Base-by-base conservation (phyloP, 2,888 invertebrate genomes). In the Lepetodrilus schrolli region DNA sequence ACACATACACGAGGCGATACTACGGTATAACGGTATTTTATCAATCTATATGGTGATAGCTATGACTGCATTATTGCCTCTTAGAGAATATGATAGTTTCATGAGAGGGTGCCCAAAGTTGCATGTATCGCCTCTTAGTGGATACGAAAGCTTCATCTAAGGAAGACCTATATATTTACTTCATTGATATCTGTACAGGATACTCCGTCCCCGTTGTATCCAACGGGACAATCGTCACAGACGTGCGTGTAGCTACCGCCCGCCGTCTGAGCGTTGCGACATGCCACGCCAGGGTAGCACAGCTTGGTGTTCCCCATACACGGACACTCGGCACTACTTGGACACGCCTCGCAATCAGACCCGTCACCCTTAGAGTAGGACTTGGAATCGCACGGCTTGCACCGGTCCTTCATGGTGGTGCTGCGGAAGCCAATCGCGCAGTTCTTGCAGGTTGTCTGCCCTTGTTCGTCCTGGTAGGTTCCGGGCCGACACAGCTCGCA, bases 171-270 rank as follows among this genome's bases (percentile, higher is more conserved):
- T n/a, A n/a, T n/a, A n/a, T n/a, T 37, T 70, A 87, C 87, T 84
- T 88, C 87, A 77, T 88, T 80, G 37, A 86, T 78, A 76, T 88
- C 87, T 4, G 82, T 74, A 78, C 88, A 88, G 1, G 80, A 80
- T 20, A 75, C 72, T 1, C 88, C 88, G 70, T 86, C 81, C 0
- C 86, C 87, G 7, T 37, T 66, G 66, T 81, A 84, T 0, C 88
- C 87, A 0, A 76, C 49, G 1, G 82, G 83, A 75, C 87, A 87
- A 0, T 77, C 66, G 1, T 75, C 77, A 78, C 87, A 87, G 0
- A 51, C 80, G 58, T 76, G 38, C 10, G 37, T 37, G 38, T 30
- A 74, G 3, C 74, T 70, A 13, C 82, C 80, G 49, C 66, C 74
- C 17, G 78, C 77, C 17, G 73, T 66, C 20, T 79, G 80, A 49